Percentiles rank a stretch among this genome's conserved stretches.
phyloP scores from a whole-genome alignment of 2,113 vertebrate species.

The Patagioenas fasciata region DNA sequence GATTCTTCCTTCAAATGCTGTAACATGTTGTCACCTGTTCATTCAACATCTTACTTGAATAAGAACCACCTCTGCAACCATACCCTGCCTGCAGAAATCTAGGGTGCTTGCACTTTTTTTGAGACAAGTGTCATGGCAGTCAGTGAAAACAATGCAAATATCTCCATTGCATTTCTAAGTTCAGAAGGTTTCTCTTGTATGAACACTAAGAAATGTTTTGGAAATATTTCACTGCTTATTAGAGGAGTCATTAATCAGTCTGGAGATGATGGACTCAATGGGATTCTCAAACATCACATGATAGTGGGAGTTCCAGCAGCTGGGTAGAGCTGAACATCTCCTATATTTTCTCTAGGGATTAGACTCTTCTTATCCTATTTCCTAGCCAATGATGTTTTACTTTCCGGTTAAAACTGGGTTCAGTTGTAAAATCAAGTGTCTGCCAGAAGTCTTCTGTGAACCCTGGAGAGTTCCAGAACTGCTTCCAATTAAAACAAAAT shows the following conservation, averaged over 20 bases:
- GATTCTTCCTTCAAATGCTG: background rate
- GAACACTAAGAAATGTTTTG: background rate
- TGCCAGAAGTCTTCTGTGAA: slow-evolving; percentile 15
- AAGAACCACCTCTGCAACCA: background rate
- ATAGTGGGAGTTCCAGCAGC: slow-evolving; percentile 18
- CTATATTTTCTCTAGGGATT: slow-evolving; percentile 31
- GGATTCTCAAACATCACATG: slow-evolving; percentile 36
- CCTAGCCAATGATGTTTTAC: slow-evolving; percentile 48
- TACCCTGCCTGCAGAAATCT: background rate
- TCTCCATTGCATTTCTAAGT: background rate
- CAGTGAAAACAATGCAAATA: background rate
- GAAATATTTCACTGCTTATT: slow-evolving; percentile 44
- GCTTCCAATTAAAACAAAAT: slow-evolving; percentile 20
- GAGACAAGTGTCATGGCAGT: background rate
- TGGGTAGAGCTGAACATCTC: background rate
- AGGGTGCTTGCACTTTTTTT: background rate
- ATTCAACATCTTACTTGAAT: background rate
- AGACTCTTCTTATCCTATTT: slow-evolving; percentile 47
- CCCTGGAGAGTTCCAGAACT: slow-evolving; percentile 4
- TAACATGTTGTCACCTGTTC: background rate
- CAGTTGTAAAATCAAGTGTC: slow-evolving; percentile 53
- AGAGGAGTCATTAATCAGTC: slow-evolving; percentile 28
- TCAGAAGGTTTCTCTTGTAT: background rate
- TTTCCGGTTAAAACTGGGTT: slow-evolving; percentile 57
- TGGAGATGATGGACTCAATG: background rate